Percentiles rank a stretch among this genome's conserved stretches.
phyloP scores from a whole-genome alignment of 2,888 invertebrate genomes.

The Torymus tubicola region DNA sequence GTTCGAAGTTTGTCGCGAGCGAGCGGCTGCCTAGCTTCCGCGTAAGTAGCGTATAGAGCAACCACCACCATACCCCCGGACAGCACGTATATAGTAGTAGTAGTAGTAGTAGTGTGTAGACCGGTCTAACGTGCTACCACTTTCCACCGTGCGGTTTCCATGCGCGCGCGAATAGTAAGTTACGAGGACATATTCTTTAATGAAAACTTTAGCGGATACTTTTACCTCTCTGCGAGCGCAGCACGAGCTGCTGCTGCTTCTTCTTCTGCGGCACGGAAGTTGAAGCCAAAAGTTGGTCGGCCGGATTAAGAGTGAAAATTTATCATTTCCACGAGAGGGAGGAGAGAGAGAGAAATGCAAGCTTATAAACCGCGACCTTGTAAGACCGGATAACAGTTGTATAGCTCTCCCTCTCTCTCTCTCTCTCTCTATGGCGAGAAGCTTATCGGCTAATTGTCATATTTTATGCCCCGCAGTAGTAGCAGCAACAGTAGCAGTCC shows the following conservation, averaged over 20 bases:
- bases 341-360: not conserved
- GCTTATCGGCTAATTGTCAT: conserved; percentile 30
- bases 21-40: conserved; percentile 15
- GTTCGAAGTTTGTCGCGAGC: conserved; percentile 70
- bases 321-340: conserved; percentile 30
- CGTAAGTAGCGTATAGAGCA: conserved; percentile 24
- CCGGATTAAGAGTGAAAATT: conserved; percentile 50
- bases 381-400: conserved; percentile 20
- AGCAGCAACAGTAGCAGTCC: no score
- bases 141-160: conserved; percentile 40
- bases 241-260: not conserved
- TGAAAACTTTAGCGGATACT: conserved; percentile 58
- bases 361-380: conserved; percentile 26
- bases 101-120: not conserved
- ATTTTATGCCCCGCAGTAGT: not conserved
- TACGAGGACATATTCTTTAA: conserved; percentile 58
- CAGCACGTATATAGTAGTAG: not conserved
- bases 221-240: conserved; percentile 17
- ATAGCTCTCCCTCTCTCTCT: no score
- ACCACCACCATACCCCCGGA: not conserved
- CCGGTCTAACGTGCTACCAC: conserved; percentile 2
- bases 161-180: conserved; percentile 48
- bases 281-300: conserved; percentile 19
- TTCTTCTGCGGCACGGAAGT: conserved; percentile 10
- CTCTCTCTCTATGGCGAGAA: no score